Evolutionary conservation across 2,113 vertebrate species (phyloP), one percentile per base, ranked within the genome.

Genomic region (Colossoma macropomum): DNA sequence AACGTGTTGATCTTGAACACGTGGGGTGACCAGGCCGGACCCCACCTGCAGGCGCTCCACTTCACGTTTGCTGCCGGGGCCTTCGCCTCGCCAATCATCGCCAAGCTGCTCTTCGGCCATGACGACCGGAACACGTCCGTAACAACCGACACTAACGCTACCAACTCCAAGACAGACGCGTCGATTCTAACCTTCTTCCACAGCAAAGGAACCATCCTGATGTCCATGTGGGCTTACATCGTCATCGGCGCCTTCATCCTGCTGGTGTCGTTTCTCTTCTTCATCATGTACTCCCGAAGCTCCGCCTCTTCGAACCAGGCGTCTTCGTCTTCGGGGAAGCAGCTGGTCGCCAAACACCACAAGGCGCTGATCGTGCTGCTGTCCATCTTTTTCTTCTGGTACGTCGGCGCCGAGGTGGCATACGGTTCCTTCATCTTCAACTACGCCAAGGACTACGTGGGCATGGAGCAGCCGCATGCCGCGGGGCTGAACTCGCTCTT

Each of bases 41-140:
- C 97, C 0, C 95, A 97, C 48, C 86, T 99, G 93, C 98, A 99
- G 93, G 98, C 98, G 48, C 91, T 99, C 23, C 97, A 99, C 89
- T 99, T 99, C 94, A 96, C 95, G 89, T 99, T 98, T 41, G 98
- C 97, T 0, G 89, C 90, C 0, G 98, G 98, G 1, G 97, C 97
- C 3, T 96, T 98, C 17, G 71, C 90, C 63, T 96, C 98, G 11
- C 97, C 98, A 0, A 92, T 99, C 85, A 91, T 99, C 60, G 95
- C 97, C 84, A 98, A 97, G 83, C 66, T 98, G 89, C 90, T 96
- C 4, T 83, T 97, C 27, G 93, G 95, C 0, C 52, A 79, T 0
- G 74, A 90, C 62, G 54, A 17, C 34, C 54, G 2, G 5, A 87
- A 83, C 56, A 0, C 27, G 0, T 52, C 25, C 79, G 12, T 77